Evolutionary conservation across 2,888 invertebrate species (phyloP), one percentile per base, ranked within the genome.

Genomic region (Arctia plantaginis): DNA sequence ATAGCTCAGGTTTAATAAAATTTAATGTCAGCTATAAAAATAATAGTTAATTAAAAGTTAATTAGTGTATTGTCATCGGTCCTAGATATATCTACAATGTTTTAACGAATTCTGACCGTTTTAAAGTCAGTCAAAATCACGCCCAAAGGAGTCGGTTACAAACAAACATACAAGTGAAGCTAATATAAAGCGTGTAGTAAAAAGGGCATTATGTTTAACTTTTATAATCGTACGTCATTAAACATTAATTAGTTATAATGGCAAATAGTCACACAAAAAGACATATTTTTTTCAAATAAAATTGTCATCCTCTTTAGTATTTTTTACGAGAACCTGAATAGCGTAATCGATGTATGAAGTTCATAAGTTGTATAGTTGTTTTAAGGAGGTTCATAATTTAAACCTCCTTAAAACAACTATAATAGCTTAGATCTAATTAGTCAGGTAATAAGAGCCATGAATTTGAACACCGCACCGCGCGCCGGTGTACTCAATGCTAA

Each of bases 401-500:
- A 35, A 35, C 35, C 35, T 35, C 35, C 35, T 35, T n/a, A 7
- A 66, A 66, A 39, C n/a, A n/a, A 39, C n/a, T 66, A 39, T 66
- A 66, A 23, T 66, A 39, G 39, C 51, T 15, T n/a, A 47, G 23
- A 65, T n/a, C 10, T 41, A 41, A 51, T 47, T 73, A n/a, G 18
- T 20, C 23, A 18, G 18, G 35, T 66, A 59, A 59, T 66, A 30
- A 69, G 59, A 69, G 69, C 33, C 27, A 73, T 44, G 15, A 59
- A 59, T 44, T 27, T 62, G 67, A 68, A 73, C 66, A 66, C 33
- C 33, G 55, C 47, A 55, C 51, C 51, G 23, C 23, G 23, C 23
- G 33, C 47, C 33, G 47, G 18, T 68, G 7, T 62, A 62, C 18
- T 30, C 69, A 68, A 69, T 69, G 66, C 59, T 71, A 71, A 66